Evolutionary conservation across 2,888 invertebrate genomes (phyloP), one percentile per base, ranked within the genome.

Genomic region (Apodemia duryi): DNA sequence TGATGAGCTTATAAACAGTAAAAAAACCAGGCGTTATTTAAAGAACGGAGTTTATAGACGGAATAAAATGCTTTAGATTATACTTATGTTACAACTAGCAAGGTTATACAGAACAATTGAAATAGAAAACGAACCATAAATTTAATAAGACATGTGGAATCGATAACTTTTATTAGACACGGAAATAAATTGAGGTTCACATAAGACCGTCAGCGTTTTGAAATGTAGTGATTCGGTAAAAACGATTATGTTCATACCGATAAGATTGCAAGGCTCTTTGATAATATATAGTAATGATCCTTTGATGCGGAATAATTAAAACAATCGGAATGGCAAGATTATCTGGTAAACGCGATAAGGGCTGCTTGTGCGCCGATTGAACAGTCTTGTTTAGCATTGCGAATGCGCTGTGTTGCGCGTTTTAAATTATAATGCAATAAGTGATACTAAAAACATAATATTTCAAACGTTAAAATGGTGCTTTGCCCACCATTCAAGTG

Each of bases 311-410:
- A 89, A 88, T 90, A 90, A 91, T 91, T 91, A 91, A 90, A 90
- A 89, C 88, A 90, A 89, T 90, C 83, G 84, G 81, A 81, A 85
- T 82, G 77, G 80, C 77, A 79, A 87, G 89, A 91, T 91, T 80
- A 90, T 89, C 88, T 85, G 76, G 75, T 69, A 70, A 72, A 72
- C 71, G 80, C 80, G 91, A 90, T 91, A 91, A 89, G 82, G 79
- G 77, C 77, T 79, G 80, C 77, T 75, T 72, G 78, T 75, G 82
- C 80, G 82, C 73, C 77, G 80, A 74, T 75, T 73, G 78, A 74
- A 77, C 85, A 87, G 88, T 88, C 73, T 74, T 73, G 68, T 71
- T 67, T 68, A 71, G 75, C 76, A 77, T 86, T 92, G 72, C 85
- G 91, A 66, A 92, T 93, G 88, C 77, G 93, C 68, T 77, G 80